Conservation (phyloP, 2,113 vertebrate genomes). For the Colinus virginianus region DNA sequence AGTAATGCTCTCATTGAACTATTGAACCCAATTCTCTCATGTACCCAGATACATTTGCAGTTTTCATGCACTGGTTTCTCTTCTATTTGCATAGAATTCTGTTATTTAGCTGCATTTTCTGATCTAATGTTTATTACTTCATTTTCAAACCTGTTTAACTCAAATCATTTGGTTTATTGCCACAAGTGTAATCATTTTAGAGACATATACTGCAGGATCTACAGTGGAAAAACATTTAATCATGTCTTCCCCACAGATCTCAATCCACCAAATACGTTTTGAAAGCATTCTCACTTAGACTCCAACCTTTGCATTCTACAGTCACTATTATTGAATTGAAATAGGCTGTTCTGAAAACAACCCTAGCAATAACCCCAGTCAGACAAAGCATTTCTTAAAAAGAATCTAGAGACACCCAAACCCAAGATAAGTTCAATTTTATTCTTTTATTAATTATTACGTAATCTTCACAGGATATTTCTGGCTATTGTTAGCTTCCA, state of each 20-base stretch:
- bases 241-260: neutral
- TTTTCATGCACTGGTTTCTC: neutral
- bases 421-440: neutral
- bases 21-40: neutral
- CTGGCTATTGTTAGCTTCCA: neutral
- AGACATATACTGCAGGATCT: neutral
- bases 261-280: neutral
- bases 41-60: neutral
- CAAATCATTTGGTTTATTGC: neutral
- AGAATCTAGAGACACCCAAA: neutral
- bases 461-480: neutral
- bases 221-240: neutral
- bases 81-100: neutral
- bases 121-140: neutral
- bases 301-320: neutral
- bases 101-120: neutral
- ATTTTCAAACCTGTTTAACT: neutral
- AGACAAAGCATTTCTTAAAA: neutral
- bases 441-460: neutral
- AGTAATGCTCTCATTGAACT: conserved; percentile 33
- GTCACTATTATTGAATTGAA: neutral
- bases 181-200: neutral
- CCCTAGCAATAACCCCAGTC: neutral
- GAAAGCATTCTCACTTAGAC: neutral
- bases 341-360: neutral